Percentiles rank a stretch among this genome's conserved stretches.
Evolutionary conservation across 1,140 invertebrate species (phyloP).

Genomic region (Frieseomelitta varia): DNA sequence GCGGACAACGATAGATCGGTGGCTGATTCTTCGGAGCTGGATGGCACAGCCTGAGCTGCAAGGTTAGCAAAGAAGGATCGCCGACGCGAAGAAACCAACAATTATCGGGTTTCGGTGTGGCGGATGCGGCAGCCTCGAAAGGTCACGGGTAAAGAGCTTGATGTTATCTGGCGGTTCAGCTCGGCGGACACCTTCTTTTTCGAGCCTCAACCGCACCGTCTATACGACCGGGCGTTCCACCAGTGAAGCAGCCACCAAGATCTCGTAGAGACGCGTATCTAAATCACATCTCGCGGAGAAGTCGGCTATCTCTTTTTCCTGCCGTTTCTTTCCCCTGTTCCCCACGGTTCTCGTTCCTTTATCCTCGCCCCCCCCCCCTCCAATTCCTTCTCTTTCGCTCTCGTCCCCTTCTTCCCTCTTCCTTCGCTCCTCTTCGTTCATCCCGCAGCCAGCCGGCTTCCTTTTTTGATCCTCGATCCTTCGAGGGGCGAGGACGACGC

Average conservation of each 20-base stretch:
- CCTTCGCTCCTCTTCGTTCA: slow-evolving; percentile 20
- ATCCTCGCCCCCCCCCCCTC: background rate
- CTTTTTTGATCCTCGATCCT: slow-evolving; percentile 38
- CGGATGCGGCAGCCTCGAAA: background rate
- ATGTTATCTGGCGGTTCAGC: slow-evolving; percentile 22
- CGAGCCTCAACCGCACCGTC: background rate
- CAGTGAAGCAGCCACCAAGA: slow-evolving; percentile 11
- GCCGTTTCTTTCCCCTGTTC: slow-evolving; percentile 8
- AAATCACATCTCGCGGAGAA: slow-evolving; percentile 54
- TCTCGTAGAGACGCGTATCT: slow-evolving; percentile 42
- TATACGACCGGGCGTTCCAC: slow-evolving; percentile 1
- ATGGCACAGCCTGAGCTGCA: background rate
- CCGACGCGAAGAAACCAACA: slow-evolving; percentile 17
- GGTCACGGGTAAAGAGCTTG: background rate
- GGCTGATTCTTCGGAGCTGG: too few relatives aligned
- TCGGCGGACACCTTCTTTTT: background rate
- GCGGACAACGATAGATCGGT: background rate
- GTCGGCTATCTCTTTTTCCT: slow-evolving; percentile 42
- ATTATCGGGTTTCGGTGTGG: slow-evolving; percentile 25
- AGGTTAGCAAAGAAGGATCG: background rate
- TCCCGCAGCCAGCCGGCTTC: slow-evolving; percentile 2
- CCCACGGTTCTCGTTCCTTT: background rate
- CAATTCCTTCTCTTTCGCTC: background rate
- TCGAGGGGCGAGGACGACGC: slow-evolving; percentile 14
- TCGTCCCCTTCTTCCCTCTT: background rate